phyloP scores from a whole-genome alignment of 2,888 invertebrate species.

The Nasonia oneida region DNA sequence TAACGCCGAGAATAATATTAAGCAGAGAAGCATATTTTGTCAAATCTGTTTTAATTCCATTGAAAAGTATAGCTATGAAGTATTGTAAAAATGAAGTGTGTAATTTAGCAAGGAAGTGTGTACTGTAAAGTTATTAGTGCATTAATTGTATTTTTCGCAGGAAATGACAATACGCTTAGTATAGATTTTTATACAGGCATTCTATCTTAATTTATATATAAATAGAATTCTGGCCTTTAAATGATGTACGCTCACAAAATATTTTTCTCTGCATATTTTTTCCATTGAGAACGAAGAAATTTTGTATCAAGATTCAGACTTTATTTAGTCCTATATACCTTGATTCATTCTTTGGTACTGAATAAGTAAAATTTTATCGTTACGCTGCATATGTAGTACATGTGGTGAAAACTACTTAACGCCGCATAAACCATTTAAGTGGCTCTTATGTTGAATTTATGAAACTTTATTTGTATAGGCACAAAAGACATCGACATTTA shows the following conservation, averaged over 20 bases:
- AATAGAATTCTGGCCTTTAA: background rate
- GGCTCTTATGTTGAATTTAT: background rate
- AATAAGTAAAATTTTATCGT: background rate
- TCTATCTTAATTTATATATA: background rate
- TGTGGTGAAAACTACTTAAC: background rate
- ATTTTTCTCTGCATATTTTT: background rate
- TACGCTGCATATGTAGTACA: background rate
- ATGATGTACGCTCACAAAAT: background rate
- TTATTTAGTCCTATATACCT: background rate
- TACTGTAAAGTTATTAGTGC: conserved; percentile 23
- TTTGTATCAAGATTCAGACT: background rate
- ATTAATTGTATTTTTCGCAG: conserved; percentile 18
- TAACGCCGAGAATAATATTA: background rate
- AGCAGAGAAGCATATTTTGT: background rate
- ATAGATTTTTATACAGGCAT: background rate
- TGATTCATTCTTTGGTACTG: background rate
- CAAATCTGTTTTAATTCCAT: background rate
- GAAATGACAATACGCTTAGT: conserved; percentile 32
- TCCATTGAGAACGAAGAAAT: background rate
- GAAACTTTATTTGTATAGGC: background rate
- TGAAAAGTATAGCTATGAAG: background rate
- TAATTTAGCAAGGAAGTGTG: background rate
- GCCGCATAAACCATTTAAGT: background rate
- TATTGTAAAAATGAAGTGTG: conserved; percentile 8
- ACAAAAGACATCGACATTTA: background rate